Conservation (phyloP, 2,113 vertebrate species). For the Fukomys damarensis region DNA sequence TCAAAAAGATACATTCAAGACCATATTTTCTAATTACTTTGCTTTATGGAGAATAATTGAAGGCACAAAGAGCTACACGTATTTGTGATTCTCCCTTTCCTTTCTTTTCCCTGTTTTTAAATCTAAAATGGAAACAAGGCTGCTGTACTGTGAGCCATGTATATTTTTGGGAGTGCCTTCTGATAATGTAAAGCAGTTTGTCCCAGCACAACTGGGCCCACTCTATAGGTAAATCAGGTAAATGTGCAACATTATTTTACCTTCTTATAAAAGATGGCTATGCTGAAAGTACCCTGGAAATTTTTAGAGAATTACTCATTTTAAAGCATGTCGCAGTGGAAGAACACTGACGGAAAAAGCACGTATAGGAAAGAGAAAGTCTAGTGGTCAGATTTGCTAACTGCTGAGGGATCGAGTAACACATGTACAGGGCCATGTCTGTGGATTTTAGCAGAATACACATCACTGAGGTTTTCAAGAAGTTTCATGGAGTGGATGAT, state of each 20-base stretch:
- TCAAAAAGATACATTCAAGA: not conserved
- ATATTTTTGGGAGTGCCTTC: not conserved
- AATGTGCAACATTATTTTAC: not conserved
- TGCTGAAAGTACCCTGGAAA: not conserved
- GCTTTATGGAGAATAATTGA: not conserved
- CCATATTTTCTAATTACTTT: not conserved
- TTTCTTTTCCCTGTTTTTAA: not conserved
- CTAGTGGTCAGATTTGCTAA: not conserved
- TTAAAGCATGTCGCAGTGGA: not conserved
- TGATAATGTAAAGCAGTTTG: not conserved
- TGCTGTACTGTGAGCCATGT: not conserved
- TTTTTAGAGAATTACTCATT: not conserved
- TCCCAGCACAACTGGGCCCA: not conserved
- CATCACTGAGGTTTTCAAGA: not conserved
- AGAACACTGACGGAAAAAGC: not conserved
- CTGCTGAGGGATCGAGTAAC: not conserved
- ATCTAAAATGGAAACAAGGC: not conserved
- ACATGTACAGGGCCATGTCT: not conserved
- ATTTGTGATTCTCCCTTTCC: not conserved
- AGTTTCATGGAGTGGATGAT: not conserved
- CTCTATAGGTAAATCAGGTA: not conserved
- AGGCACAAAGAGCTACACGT: not conserved
- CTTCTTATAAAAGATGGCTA: not conserved
- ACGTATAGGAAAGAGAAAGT: not conserved
- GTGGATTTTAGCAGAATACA: not conserved